phyloP scores from a whole-genome alignment of 2,113 vertebrate species.

The Macrotis lagotis region DNA sequence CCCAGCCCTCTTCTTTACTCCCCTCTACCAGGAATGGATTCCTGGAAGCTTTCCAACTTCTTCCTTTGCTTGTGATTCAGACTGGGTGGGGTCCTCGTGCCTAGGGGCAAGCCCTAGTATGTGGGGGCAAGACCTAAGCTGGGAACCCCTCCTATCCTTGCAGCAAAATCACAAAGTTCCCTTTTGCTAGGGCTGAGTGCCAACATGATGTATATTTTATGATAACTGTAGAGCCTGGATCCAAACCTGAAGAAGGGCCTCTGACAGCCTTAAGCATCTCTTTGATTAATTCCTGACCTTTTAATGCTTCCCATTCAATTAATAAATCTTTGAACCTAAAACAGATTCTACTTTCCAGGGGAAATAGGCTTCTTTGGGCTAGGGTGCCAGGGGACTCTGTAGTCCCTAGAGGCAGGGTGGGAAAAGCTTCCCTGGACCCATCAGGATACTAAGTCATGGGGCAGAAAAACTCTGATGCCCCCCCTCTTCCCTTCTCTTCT shows the following conservation, averaged over 20 bases:
- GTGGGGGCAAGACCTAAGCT: background rate
- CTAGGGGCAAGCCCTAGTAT: background rate
- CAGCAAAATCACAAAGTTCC: constrained; percentile 13
- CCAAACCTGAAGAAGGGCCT: constrained; percentile 74
- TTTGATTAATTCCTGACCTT: constrained; percentile 80
- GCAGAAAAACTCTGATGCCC: background rate
- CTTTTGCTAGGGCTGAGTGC: constrained; percentile 55
- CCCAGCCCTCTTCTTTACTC: background rate
- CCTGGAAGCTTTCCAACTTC: background rate
- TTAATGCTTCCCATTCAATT: constrained; percentile 74
- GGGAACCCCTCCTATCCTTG: background rate
- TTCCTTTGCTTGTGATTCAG: constrained; percentile 26
- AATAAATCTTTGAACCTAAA: constrained; percentile 75
- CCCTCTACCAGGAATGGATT: background rate
- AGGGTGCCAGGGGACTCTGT: background rate
- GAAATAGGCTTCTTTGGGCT: background rate
- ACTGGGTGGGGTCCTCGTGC: background rate
- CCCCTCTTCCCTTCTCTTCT: background rate
- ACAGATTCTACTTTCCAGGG: constrained; percentile 41
- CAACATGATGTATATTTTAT: constrained; percentile 75
- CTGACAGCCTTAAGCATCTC: constrained; percentile 77
- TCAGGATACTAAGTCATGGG: background rate
- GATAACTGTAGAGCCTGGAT: constrained; percentile 73
- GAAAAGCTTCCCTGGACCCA: background rate
- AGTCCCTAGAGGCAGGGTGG: background rate